A percentile compares a stretch with the other conserved stretches of the same genome.
These are phyloP conservation scores for Alcedo atthis DNA, from an alignment of 2,797 vertebrate species.

Conservation along the genomic window DNA sequence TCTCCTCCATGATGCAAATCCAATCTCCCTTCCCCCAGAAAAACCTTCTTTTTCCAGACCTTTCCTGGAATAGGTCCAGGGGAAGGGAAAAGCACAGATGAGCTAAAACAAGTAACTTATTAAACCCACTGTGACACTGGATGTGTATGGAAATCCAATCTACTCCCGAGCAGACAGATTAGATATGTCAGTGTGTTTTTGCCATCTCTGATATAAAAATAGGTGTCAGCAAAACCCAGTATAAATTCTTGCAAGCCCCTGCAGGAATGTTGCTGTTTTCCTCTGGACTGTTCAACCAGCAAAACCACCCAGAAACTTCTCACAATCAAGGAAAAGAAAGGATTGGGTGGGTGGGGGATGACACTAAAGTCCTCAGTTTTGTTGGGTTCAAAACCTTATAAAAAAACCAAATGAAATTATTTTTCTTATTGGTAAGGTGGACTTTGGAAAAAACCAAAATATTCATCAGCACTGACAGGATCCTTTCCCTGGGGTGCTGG, in stretches of 20 bases:
- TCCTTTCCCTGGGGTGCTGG: neutral
- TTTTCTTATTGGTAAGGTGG: neutral
- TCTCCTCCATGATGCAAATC: neutral
- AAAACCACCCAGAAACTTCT: neutral
- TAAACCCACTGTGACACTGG: constrained; percentile 1
- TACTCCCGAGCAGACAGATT: constrained; percentile 6
- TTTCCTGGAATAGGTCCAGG: neutral
- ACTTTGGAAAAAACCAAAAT: neutral
- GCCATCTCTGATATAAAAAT: constrained; percentile 37
- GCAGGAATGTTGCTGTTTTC: constrained; percentile 24
- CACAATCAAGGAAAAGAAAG: neutral
- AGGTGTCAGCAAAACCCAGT: constrained; percentile 5
- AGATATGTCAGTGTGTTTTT: constrained; percentile 24
- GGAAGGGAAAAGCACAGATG: neutral
- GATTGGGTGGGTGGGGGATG: neutral
- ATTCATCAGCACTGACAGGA: neutral
- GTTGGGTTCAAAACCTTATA: neutral
- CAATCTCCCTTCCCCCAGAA: neutral
- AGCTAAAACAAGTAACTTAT: constrained; percentile 37
- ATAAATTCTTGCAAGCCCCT: constrained; percentile 37
- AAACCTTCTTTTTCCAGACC: neutral
- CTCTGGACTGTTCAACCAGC: neutral
- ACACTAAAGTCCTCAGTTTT: neutral
- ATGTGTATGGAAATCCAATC: constrained; percentile 11
- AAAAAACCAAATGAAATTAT: fast-evolving